A percentile compares a stretch with the other conserved stretches of the same genome.
Conservation (phyloP, 2,888 invertebrate species). For the Tribolium freemani region DNA sequence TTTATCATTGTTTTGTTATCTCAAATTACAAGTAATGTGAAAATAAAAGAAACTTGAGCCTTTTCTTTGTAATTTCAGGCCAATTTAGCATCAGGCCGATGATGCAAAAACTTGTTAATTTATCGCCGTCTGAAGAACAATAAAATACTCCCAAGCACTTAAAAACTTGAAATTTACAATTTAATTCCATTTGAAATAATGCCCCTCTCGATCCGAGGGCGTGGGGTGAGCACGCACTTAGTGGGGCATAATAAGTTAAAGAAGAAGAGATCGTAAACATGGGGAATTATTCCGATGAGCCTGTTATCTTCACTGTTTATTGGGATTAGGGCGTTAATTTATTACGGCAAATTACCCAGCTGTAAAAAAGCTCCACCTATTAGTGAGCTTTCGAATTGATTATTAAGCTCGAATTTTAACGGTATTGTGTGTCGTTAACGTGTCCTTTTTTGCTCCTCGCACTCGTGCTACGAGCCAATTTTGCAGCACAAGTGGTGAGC, state of each 20-base stretch:
- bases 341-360: constrained; percentile 46
- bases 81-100: neutral
- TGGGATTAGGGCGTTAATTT: constrained; percentile 57
- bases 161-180: constrained; percentile 62
- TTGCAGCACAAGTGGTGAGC: constrained; percentile 52
- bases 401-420: neutral
- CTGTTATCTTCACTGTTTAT: constrained; percentile 58
- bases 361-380: neutral
- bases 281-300: constrained; percentile 59
- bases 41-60: too few species aligned
- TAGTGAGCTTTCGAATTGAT: neutral
- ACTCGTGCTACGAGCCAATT: constrained; percentile 38
- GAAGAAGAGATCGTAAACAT: constrained; percentile 52
- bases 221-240: constrained; percentile 46
- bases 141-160: constrained; percentile 59
- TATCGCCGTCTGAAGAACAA: constrained; percentile 44
- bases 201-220: constrained; percentile 42
- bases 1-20: too few species aligned
- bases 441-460: constrained; percentile 10
- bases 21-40: too few species aligned
- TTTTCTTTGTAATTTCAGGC: too few species aligned
- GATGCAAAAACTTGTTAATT: constrained; percentile 37
- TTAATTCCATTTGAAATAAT: constrained; percentile 61
- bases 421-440: constrained; percentile 22
- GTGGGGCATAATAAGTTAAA: constrained; percentile 50